Evolutionary conservation across 2,113 vertebrate genomes (phyloP).

Genomic region (Grantiella picta): DNA sequence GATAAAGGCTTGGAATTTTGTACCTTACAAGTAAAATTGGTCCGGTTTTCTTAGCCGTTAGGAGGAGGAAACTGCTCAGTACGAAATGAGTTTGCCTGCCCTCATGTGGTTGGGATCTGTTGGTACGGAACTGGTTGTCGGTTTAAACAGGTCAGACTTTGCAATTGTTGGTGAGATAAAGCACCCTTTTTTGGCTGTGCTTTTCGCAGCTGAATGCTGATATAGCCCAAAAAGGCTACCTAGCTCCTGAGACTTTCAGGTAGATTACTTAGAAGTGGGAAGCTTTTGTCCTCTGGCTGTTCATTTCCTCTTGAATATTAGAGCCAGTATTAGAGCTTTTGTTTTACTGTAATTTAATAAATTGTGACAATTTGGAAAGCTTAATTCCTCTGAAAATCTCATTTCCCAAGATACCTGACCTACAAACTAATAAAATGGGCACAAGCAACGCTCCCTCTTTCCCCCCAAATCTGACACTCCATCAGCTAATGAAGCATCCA

Average conservation of each 20-base stretch:
- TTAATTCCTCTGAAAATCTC: background rate
- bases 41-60: background rate
- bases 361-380: background rate
- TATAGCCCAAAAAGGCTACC: background rate
- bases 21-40: background rate
- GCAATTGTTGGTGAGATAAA: background rate
- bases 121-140: background rate
- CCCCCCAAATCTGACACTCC: background rate
- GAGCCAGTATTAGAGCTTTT: background rate
- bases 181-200: background rate
- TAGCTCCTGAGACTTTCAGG: background rate
- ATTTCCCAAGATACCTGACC: background rate
- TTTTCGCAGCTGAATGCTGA: background rate
- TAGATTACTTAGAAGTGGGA: background rate
- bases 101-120: constrained; percentile 2
- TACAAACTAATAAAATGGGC: background rate
- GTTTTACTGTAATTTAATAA: background rate
- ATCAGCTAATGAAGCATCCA: background rate
- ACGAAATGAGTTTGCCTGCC: background rate
- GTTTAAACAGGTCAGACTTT: background rate
- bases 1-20: background rate
- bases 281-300: background rate
- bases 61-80: background rate
- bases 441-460: background rate
- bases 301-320: background rate